Evolutionary conservation across 2,888 invertebrate genomes (phyloP), one percentile per base, ranked within the genome.

Genomic region (Ectemnius continuus): DNA sequence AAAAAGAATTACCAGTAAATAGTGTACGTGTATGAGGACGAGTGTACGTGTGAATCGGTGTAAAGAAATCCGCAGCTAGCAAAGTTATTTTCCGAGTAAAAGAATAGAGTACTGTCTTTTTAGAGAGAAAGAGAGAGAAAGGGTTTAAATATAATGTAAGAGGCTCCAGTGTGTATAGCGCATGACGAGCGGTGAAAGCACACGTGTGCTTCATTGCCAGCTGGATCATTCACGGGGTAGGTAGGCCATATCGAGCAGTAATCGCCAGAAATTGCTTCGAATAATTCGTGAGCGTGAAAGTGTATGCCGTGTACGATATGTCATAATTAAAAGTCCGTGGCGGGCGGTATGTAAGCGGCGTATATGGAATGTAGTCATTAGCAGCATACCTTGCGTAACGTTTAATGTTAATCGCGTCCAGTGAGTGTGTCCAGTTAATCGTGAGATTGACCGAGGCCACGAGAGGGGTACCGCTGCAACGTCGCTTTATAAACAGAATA

Each of bases 331-430:
- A 13, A 16, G 45, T 16, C 52, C 52, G 52, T 13, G 52, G 16
- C 47, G 20, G 13, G 57, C 45, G 62, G 60, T 62, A 28, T 59
- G 14, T 36, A 63, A 64, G 66, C 46, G 64, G 36, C 52, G 59
- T 61, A 52, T 62, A 60, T 46, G 63, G 70, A 56, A 16, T 18
- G n/a, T 63, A 64, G 18, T 26, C 60, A 75, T 36, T 14, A 36
- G 36, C 64, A 70, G 68, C 71, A 63, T 70, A 52, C 68, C 69
- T 68, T 67, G 70, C 61, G 69, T 74, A 78, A 81, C 64, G 67
- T 81, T 36, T 75, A 73, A 67, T 70, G 72, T 81, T 81, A 74
- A 76, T 71, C 67, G 71, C 70, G 70, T 70, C 67, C 66, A 65
- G 57, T 70, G 23, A 56, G 62, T 68, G 68, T 76, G 67, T 74